Evolutionary conservation across 1,140 invertebrate species (phyloP).

Genomic region (Neotoxoptera formosana): DNA sequence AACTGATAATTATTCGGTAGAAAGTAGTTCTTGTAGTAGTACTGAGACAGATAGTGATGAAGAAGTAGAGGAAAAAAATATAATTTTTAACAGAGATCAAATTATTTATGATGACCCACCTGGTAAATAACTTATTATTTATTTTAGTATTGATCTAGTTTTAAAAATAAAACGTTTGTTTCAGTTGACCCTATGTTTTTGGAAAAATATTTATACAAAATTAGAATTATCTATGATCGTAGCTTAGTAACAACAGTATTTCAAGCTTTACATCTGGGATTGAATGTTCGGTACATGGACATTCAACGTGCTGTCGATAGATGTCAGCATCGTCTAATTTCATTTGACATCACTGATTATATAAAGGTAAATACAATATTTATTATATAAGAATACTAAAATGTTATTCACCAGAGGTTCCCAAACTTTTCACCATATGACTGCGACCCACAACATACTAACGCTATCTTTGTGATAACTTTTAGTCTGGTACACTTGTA

Average conservation of each 20-base stretch:
- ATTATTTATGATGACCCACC: not conserved
- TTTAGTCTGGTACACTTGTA: not conserved
- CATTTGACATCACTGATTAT: conserved; percentile 79
- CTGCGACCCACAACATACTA: too few species aligned
- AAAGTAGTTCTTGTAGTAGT: not conserved
- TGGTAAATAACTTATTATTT: not conserved
- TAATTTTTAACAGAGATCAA: not conserved
- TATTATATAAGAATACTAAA: not conserved
- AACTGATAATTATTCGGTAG: not conserved
- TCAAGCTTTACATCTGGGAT: conserved; percentile 70
- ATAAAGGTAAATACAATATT: conserved; percentile 64
- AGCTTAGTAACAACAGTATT: conserved; percentile 75
- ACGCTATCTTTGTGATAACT: not conserved
- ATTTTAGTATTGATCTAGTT: not conserved
- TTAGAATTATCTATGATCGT: conserved; percentile 72
- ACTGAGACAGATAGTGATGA: not conserved
- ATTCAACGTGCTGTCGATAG: conserved; percentile 78
- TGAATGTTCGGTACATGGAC: conserved; percentile 70
- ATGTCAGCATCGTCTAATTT: conserved; percentile 74
- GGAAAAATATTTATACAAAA: conserved; percentile 69
- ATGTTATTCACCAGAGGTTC: not conserved
- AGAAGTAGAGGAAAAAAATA: not conserved
- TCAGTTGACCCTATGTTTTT: conserved; percentile 63
- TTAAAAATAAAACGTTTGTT: not conserved
- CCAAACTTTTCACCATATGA: not conserved